phyloP scores from a whole-genome alignment of 2,797 vertebrate genomes.

The Propithecus perrieri region DNA sequence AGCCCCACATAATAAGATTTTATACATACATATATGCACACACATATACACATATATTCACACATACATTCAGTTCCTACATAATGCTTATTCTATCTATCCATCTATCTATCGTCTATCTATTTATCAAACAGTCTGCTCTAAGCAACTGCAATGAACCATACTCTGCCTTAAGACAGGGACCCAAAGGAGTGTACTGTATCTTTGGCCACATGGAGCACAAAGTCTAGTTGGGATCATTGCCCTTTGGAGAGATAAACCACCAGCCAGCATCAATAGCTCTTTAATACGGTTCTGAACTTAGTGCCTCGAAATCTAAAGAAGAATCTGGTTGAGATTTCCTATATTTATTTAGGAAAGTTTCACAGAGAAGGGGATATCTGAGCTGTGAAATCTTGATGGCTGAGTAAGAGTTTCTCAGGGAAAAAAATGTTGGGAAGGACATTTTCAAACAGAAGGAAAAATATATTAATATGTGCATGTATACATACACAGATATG shows the following conservation, averaged over 20 bases:
- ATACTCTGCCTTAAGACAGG: background rate
- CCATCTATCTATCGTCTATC: no score
- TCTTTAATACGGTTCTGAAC: background rate
- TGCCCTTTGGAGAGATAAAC: background rate
- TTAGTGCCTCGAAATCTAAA: no score
- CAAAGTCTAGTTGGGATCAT: background rate
- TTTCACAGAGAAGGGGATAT: background rate
- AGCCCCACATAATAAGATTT: background rate
- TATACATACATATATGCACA: background rate
- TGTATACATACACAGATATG: background rate
- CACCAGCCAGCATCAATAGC: background rate
- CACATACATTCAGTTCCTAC: background rate
- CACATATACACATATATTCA: background rate
- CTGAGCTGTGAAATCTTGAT: background rate
- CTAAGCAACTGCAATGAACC: background rate
- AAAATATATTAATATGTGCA: background rate
- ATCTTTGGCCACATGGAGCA: background rate
- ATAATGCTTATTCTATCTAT: background rate
- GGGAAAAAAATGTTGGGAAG: background rate
- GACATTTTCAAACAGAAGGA: background rate
- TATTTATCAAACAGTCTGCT: background rate
- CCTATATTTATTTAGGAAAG: background rate
- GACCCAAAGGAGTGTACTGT: background rate
- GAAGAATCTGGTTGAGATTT: background rate
- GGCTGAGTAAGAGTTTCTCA: background rate